Evolutionary conservation across 2,113 vertebrate genomes (phyloP).

Genomic region (Salvelinus namaycush): DNA sequence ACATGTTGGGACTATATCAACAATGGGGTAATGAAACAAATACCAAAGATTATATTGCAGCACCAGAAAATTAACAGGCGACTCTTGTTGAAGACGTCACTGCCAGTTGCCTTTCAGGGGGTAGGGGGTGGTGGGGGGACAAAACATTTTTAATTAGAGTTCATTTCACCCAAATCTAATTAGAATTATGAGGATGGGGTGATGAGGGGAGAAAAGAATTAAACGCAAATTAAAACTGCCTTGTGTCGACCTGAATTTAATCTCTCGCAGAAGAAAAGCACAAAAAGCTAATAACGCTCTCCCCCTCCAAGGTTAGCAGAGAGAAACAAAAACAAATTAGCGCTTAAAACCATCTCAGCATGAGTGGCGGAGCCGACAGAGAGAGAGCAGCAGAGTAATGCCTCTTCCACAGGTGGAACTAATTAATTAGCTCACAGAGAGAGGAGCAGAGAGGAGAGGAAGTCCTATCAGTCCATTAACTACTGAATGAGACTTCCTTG

Average conservation of each 20-base stretch:
- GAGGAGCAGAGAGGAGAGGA: not conserved
- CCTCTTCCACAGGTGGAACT: not conserved
- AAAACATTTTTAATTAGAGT: conserved; percentile 73
- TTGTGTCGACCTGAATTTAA: conserved; percentile 59
- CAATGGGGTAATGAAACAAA: too few relatives aligned
- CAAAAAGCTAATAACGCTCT: conserved; percentile 58
- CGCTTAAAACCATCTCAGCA: conserved; percentile 6
- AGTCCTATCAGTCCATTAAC: not conserved
- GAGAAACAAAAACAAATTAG: conserved; percentile 71
- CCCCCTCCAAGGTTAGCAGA: conserved; percentile 57
- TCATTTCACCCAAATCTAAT: conserved; percentile 72
- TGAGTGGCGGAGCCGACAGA: not conserved
- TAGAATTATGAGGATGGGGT: conserved; percentile 58
- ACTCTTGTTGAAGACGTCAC: conserved; percentile 14
- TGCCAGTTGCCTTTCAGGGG: conserved; percentile 18
- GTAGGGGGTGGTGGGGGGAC: conserved; percentile 3
- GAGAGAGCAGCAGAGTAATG: conserved; percentile 11
- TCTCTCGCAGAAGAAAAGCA: conserved; percentile 47
- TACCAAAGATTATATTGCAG: too few relatives aligned
- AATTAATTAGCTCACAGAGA: not conserved
- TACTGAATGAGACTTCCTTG: too few relatives aligned
- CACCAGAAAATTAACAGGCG: not conserved
- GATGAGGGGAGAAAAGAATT: conserved; percentile 43
- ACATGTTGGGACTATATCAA: too few relatives aligned
- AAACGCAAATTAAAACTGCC: conserved; percentile 72